Percentiles rank a stretch among this genome's conserved stretches.
These are phyloP conservation scores for Arbacia lixula DNA, from an alignment of 53 echinoderm and acorn worm genomes.

Conservation along the genomic window DNA sequence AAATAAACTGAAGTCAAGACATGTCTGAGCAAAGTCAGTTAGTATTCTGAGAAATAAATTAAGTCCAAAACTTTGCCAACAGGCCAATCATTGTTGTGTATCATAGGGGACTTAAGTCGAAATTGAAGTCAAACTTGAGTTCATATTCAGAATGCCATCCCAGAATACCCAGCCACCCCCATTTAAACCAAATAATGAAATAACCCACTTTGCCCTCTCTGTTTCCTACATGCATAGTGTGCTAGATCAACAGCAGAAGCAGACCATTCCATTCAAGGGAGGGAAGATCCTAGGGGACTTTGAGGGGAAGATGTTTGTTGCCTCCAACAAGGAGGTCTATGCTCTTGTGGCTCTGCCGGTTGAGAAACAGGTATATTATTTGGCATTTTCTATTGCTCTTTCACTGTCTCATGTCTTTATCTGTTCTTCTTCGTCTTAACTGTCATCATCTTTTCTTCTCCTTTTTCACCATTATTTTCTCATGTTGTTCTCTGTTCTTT, in stretches of 20 bases:
- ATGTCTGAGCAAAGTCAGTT: too few relatives aligned
- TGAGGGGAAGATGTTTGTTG: slow-evolving; percentile 97
- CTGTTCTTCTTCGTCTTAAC: background rate
- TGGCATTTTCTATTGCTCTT: background rate
- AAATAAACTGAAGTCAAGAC: too few relatives aligned
- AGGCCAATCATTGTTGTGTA: too few relatives aligned
- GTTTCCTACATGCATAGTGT: too few relatives aligned
- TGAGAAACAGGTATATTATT: slow-evolving; percentile 83
- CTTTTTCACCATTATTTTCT: too few relatives aligned
- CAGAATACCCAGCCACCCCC: too few relatives aligned
- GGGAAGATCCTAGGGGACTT: slow-evolving; percentile 94
- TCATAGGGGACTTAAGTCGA: too few relatives aligned
- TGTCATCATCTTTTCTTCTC: background rate
- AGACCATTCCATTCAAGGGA: slow-evolving; percentile 98
- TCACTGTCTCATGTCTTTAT: background rate
- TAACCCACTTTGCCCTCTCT: background rate
- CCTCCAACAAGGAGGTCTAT: slow-evolving; percentile 96
- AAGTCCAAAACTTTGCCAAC: too few relatives aligned
- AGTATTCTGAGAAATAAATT: too few relatives aligned
- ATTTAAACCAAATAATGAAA: background rate
- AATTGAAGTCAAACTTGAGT: too few relatives aligned
- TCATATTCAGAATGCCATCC: too few relatives aligned
- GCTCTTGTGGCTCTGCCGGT: slow-evolving; percentile 90
- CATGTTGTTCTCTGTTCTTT: background rate
- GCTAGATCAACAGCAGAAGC: slow-evolving; percentile 98